Base-by-base conservation (phyloP, 2,113 vertebrate genomes). In the Corythornis madagascariensis region DNA sequence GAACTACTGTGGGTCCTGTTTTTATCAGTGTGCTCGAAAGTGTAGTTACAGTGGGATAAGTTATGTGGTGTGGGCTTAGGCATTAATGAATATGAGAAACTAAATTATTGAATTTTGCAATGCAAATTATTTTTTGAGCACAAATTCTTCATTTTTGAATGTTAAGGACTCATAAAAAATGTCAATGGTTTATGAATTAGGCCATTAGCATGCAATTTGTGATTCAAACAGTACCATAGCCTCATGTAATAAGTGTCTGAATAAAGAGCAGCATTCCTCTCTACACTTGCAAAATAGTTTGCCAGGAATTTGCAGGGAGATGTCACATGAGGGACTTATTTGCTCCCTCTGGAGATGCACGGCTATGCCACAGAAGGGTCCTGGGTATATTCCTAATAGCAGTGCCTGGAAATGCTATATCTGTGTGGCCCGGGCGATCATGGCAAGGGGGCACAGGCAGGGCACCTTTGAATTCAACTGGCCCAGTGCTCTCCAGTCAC, bases 71-170 rank as follows among this genome's bases (percentile, higher is more conserved):
- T 97, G 92, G 97, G 97, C 96, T 97, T 95, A 96, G 96, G 96
- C 97, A 96, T 97, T 98, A 98, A 98, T 97, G 97, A 98, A 97
- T 97, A 97, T 95, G 97, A 97, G 97, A 97, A 97, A 97, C 96
- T 97, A 97, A 97, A 98, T 98, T 98, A 98, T 97, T 97, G 96
- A 94, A 94, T 97, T 98, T 98, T 98, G 97, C 97, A 98, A 98
- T 98, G 98, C 97, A 98, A 98, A 98, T 98, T 97, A 96, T 97
- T 97, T 97, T 98, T 98, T 95, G 96, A 98, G 96, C 95, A 97
- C 97, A 98, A 97, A 98, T 98, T 98, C 97, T 97, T 98, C 97
- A 98, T 96, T 97, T 98, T 96, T 96, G 98, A 98, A 98, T 97
- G 97, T 96, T 97, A 96, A 97, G 94, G 93, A 94, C 97, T 97